Percentiles rank a stretch among this genome's conserved stretches.
phyloP scores from a whole-genome alignment of 2,113 vertebrate genomes.

The Ammodramus savannarum region DNA sequence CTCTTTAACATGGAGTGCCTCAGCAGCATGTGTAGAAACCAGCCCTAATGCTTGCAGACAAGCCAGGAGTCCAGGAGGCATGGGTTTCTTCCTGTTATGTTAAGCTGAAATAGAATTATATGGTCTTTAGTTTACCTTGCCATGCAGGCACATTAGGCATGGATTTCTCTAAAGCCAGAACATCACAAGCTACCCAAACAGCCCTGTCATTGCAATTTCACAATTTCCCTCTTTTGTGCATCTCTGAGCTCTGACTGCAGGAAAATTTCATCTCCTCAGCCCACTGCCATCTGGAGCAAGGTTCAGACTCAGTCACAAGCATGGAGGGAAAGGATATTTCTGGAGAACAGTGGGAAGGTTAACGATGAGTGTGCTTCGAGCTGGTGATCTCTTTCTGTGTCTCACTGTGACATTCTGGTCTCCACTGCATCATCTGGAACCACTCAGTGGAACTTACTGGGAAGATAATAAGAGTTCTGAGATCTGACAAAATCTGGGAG shows the following conservation, averaged over 20 bases:
- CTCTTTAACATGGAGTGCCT: neutral
- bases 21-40: neutral
- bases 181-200: slow-evolving; percentile 55
- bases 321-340: slow-evolving; percentile 21
- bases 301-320: slow-evolving; percentile 50
- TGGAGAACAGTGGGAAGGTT: slow-evolving; percentile 50
- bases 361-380: neutral
- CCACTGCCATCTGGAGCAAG: slow-evolving; percentile 63
- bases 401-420: neutral
- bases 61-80: neutral
- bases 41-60: neutral
- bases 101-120: slow-evolving; percentile 20
- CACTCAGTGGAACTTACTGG: neutral
- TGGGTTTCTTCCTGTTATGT: neutral
- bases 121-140: slow-evolving; percentile 62
- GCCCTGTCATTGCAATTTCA: slow-evolving; percentile 63
- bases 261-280: slow-evolving; percentile 46
- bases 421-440: neutral
- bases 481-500: neutral
- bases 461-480: neutral
- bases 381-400: neutral
- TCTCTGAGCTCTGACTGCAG: slow-evolving; percentile 40
- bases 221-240: slow-evolving; percentile 44
- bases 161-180: slow-evolving; percentile 52
- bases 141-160: slow-evolving; percentile 38